Evolutionary conservation across 92 coral and sea anemone species (phyloP).

Genomic region (Porites lobata): DNA sequence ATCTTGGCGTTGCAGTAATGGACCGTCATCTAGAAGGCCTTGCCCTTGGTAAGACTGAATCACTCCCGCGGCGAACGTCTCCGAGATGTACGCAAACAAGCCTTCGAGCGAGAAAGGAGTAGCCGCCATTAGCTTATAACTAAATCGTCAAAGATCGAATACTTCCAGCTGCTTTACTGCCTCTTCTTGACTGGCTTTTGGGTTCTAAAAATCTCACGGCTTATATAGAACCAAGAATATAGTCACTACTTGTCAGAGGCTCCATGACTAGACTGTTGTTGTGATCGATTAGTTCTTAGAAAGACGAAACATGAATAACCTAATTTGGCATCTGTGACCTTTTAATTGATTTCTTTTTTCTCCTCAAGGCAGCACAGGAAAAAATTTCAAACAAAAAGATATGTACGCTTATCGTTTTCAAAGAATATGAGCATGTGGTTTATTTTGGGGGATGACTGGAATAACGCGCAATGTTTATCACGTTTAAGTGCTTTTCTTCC

Average conservation of each 20-base stretch:
- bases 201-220: neutral
- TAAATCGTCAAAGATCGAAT: no score
- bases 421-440: no score
- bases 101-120: neutral
- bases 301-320: neutral
- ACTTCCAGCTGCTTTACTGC: no score
- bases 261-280: neutral
- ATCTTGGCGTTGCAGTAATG: neutral
- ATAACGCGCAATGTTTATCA: no score
- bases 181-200: no score
- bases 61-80: neutral
- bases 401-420: no score
- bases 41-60: neutral
- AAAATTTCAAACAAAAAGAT: neutral
- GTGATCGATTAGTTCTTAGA: neutral
- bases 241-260: neutral
- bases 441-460: no score
- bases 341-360: neutral
- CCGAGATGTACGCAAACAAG: neutral
- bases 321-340: neutral
- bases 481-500: no score
- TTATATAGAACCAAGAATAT: neutral
- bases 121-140: neutral
- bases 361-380: neutral
- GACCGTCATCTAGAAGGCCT: neutral